Evolutionary conservation across 2,113 vertebrate genomes (phyloP), one percentile per base, ranked within the genome.

Genomic region (Pluvianellus socialis): DNA sequence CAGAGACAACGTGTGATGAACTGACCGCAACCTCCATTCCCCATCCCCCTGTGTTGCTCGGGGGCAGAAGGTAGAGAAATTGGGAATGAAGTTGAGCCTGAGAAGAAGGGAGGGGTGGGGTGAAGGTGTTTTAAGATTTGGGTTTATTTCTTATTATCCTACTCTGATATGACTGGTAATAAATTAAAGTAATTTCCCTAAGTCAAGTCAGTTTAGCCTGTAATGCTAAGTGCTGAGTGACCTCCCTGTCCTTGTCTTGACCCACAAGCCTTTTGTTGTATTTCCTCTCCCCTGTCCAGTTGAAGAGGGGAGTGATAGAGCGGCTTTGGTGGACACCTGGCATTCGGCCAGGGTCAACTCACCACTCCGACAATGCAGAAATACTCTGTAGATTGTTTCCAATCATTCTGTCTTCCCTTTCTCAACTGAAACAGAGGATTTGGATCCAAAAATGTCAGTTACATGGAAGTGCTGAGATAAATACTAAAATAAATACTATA

Each of bases 381-480:
- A 93, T 91, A 83, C 42, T 45, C 71, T 27, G 32, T 10, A 66
- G 86, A 28, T 82, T 88, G 85, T 86, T 93, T 94, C 67, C 79
- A 82, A 53, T 70, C 79, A 88, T 82, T 85, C 79, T 73, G 50
- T 47, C 67, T 84, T 81, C 56, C 73, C 11, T 2, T 92, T 94
- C 68, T 59, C 80, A 91, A 79, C 27, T 81, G 63, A 90, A 93
- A 94, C 7, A 76, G 27, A 88, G 42, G 71, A 90, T 76, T 61
- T 94, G 88, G 67, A 74, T 94, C 38, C 12, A 93, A 90, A 96
- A 94, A 86, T 9, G 7, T 42, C 62, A 94, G 28, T 86, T 92
- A 42, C 26, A 38, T 79, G 62, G 21, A 94, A 88, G 0, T 9
- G 33, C 38, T 90, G 79, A 73, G 71, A 79, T 88, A 90, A 95